Base-by-base conservation (phyloP, 2,113 vertebrate genomes). In the Alaudala cheleensis region DNA sequence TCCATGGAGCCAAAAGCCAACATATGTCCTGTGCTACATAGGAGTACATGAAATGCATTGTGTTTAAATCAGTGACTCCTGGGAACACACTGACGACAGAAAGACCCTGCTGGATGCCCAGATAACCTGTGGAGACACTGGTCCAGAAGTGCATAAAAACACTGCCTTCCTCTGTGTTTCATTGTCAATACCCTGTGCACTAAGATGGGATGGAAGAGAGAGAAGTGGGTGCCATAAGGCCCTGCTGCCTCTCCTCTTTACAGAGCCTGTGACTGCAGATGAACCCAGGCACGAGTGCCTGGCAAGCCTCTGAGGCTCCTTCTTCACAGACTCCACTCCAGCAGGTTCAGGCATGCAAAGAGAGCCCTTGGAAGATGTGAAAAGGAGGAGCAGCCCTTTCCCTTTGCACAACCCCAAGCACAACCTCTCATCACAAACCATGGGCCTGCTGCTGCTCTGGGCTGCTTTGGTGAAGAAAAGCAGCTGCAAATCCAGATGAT, bases 281-380 rank as follows among this genome's bases (percentile, higher is more conserved):
- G 39, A 81, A 91, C 17, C 29, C 3, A 18, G 60, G n/a, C 37
- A 44, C 0, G 0, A 84, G 45, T 24, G n/a, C 25, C 26, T 49
- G 54, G n/a, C 25, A 78, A 78, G 26, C 29, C 57, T 82, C 54
- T 25, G 14, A 70, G 37, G 64, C 8, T 51, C 26, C 51, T 61
- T 79, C 65, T 25, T 22, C 45, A 19, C 64, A 17, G 42, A 25
- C 24, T 54, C 23, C 26, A 7, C 22, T 77, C 28, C 71, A 83
- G 50, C 89, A 89, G 33, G 54, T 2, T 5, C 23, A 62, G 40
- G 25, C 33, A 33, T 3, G 33, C 42, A 54, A 42, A 88, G n/a
- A 18, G 31, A 90, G 11, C 14, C 53, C 31, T 51, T 2, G 1
- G 34, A 49, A 69, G 0, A 0, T 17, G 29, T 2, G 53, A 31